A percentile compares a stretch with the other conserved stretches of the same genome.
Evolutionary conservation across 2,113 vertebrate species (phyloP).

Genomic region (Recurvirostra avosetta): DNA sequence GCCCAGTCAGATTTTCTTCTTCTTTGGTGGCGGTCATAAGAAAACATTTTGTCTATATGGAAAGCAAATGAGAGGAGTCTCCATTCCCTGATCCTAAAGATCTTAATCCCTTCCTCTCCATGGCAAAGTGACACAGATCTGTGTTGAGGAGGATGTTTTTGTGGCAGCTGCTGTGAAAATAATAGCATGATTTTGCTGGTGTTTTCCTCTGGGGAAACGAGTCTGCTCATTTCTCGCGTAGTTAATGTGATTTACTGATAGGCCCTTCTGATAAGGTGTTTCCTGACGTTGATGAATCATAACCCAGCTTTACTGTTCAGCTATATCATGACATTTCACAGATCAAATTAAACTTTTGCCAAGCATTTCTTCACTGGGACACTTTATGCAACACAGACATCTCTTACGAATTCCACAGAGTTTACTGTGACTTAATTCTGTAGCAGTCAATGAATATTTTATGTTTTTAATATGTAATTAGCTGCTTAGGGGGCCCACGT

Average conservation of each 20-base stretch:
- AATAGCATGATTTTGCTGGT: neutral
- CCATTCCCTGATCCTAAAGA: neutral
- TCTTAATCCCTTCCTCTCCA: neutral
- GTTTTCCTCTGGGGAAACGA: neutral
- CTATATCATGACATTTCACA: neutral
- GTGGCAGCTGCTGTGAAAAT: neutral
- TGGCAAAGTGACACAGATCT: neutral
- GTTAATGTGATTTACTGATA: neutral
- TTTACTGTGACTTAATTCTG: neutral
- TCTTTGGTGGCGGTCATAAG: neutral
- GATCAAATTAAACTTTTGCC: neutral
- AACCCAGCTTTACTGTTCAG: neutral
- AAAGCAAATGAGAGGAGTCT: neutral
- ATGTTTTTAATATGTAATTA: neutral
- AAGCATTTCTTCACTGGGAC: neutral
- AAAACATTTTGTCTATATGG: neutral
- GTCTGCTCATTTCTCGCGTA: neutral
- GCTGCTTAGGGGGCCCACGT: fast-evolving
- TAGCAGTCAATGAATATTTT: neutral
- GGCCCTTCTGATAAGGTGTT: neutral
- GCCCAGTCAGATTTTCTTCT: neutral
- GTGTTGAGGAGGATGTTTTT: neutral
- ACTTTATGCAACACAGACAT: neutral
- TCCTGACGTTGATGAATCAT: neutral
- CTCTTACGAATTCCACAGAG: neutral